Conservation (phyloP, 1,140 invertebrate genomes). For the Parasteatoda tepidariorum region DNA sequence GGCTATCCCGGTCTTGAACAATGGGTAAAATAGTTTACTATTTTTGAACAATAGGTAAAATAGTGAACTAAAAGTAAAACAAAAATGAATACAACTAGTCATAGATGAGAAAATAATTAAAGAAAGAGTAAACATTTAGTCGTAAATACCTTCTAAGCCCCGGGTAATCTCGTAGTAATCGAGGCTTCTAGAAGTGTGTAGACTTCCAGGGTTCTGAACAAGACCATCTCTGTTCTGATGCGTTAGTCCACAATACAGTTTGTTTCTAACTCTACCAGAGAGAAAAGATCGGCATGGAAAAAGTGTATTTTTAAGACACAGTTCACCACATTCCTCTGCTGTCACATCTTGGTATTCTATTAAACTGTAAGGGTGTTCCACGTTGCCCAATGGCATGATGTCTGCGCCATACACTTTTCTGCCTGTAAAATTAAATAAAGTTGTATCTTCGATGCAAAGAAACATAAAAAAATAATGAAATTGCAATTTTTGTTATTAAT, state of each 20-base stretch:
- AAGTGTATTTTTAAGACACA: slow-evolving; percentile 46
- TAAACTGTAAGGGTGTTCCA: slow-evolving; percentile 59
- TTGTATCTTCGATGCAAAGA: background rate
- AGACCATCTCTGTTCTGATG: slow-evolving; percentile 60
- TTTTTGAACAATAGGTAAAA: too few relatives aligned
- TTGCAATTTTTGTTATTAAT: background rate
- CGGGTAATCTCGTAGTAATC: slow-evolving; percentile 62
- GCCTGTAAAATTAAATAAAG: too few relatives aligned
- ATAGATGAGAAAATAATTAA: too few relatives aligned
- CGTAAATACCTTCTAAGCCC: slow-evolving; percentile 38
- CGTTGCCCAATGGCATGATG: slow-evolving; percentile 57
- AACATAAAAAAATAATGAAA: background rate
- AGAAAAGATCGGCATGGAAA: slow-evolving; percentile 62
- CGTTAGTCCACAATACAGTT: slow-evolving; percentile 60
- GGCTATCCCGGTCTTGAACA: too few relatives aligned
- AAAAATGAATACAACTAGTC: too few relatives aligned
- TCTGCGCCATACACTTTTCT: slow-evolving; percentile 22
- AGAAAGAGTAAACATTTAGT: too few relatives aligned
- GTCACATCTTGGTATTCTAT: slow-evolving; percentile 46
- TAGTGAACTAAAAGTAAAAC: too few relatives aligned
- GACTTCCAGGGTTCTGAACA: slow-evolving; percentile 49
- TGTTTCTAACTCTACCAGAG: slow-evolving; percentile 29
- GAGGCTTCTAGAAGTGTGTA: slow-evolving; percentile 43
- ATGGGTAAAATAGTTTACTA: too few relatives aligned
- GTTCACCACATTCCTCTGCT: slow-evolving; percentile 55